Evolutionary conservation across 2,113 vertebrate species (phyloP).

Genomic region (Poeciliopsis prolifica): DNA sequence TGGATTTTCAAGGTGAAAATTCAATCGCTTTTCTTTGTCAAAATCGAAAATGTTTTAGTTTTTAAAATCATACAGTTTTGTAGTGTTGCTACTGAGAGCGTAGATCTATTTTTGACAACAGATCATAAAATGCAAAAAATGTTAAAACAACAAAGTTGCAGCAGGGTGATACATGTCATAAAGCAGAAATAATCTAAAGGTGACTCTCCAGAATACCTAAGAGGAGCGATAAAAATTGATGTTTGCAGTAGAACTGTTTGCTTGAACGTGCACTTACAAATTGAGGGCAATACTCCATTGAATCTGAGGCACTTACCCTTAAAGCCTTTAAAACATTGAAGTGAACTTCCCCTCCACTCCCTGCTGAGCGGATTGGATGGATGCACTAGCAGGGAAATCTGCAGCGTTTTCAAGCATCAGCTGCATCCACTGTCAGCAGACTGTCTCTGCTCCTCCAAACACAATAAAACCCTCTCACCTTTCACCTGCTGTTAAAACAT

Average conservation of each 20-base stretch:
- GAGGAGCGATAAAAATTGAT: background rate
- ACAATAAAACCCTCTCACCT: conserved; percentile 41
- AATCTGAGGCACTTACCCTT: conserved; percentile 9
- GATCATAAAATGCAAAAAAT: background rate
- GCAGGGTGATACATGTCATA: background rate
- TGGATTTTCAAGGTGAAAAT: background rate
- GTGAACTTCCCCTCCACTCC: conserved; percentile 16
- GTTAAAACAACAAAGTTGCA: background rate
- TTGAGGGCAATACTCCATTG: conserved; percentile 11
- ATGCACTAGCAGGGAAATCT: conserved; percentile 32
- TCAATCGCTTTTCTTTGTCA: background rate
- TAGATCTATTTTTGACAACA: background rate
- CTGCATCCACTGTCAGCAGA: conserved; percentile 21
- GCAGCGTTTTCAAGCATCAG: conserved; percentile 14
- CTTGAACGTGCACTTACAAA: background rate
- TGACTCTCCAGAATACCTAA: background rate
- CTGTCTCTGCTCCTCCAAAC: conserved; percentile 19
- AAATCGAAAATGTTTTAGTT: background rate
- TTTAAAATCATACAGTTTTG: background rate
- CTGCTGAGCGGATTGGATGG: conserved; percentile 34
- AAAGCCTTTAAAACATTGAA: conserved; percentile 34
- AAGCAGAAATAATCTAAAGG: background rate
- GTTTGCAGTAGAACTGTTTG: background rate
- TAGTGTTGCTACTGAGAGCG: background rate
- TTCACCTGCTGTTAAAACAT: conserved; percentile 33